These are phyloP conservation scores for Odontamblyopus rebecca DNA, from an alignment of 2,797 vertebrate species.

Conservation along the genomic window DNA sequence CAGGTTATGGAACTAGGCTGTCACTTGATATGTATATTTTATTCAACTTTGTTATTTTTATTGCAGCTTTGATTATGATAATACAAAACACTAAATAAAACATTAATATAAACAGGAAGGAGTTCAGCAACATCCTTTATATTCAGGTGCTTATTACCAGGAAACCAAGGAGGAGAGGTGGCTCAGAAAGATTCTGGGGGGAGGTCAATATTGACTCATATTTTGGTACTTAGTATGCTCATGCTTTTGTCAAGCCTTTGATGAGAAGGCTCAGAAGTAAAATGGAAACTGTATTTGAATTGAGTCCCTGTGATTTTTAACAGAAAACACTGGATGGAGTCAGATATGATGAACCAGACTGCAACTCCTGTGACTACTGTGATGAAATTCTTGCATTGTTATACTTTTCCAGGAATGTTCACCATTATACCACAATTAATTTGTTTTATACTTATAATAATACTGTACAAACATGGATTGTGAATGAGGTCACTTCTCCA, in stretches of 20 bases:
- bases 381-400: too few species aligned
- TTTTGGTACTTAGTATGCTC: conserved; percentile 47
- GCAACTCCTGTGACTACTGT: neutral
- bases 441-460: too few species aligned
- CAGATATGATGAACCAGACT: neutral
- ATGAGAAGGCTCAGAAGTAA: conserved; percentile 6
- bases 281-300: neutral
- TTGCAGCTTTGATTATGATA: conserved; percentile 87
- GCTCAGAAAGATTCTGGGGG: conserved; percentile 41
- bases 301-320: neutral
- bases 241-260: conserved; percentile 41
- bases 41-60: conserved; percentile 85
- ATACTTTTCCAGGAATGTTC: too few species aligned
- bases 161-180: conserved; percentile 31
- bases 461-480: too few species aligned
- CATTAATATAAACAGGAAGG: conserved; percentile 83
- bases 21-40: conserved; percentile 87
- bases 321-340: neutral
- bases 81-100: conserved; percentile 86
- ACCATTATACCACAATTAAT: too few species aligned
- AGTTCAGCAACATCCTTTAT: conserved; percentile 77
- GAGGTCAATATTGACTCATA: conserved; percentile 68
- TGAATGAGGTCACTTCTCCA: too few species aligned
- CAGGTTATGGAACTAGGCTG: conserved; percentile 81
- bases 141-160: conserved; percentile 78